Evolutionary conservation across 2,113 vertebrate species (phyloP), one percentile per base, ranked within the genome.

Genomic region (Oncorhynchus gorbuscha): DNA sequence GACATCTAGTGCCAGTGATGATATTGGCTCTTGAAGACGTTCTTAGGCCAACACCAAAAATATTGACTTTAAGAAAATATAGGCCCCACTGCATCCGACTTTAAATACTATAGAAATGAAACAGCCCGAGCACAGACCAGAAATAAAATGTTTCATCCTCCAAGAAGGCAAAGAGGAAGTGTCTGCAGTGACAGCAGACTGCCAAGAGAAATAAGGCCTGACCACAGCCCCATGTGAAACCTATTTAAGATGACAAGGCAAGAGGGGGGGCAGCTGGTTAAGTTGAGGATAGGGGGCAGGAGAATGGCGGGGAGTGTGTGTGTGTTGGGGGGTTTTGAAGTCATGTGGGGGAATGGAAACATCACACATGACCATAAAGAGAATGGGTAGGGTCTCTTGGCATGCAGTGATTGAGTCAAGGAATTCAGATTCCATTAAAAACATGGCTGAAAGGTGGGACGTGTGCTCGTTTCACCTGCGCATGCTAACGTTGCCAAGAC

Each of bases 91-190:
- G 94, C 92, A 94, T 95, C 92, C 90, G 94, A 94, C 95, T 96
- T 93, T 89, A 95, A 96, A 95, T 96, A 96, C 95, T 94, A 90
- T 94, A 93, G 94, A 94, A 96, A 95, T 95, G 93, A 95, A 95
- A 94, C 80, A 81, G 74, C 39, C 39, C 39, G 91, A 93, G 93
- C 88, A 79, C 92, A 92, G 84, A 92, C 90, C 94, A 95, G 92
- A 94, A 94, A 94, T 94, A 89, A 95, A 96, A 95, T 79, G 84
- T 93, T 94, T 94, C 94, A 94, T 95, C 94, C 93, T 95, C 93
- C 92, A 91, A 93, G 93, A 93, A 94, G 92, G 92, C 90, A 85
- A 92, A 93, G 93, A 94, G 94, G 88, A 97, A 95, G 94, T 94
- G 91, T 95, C 94, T 95, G 94, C 93, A 93, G 87, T 67, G 85